phyloP scores from a whole-genome alignment of 2,888 invertebrate genomes.

The Cactoblastis cactorum region DNA sequence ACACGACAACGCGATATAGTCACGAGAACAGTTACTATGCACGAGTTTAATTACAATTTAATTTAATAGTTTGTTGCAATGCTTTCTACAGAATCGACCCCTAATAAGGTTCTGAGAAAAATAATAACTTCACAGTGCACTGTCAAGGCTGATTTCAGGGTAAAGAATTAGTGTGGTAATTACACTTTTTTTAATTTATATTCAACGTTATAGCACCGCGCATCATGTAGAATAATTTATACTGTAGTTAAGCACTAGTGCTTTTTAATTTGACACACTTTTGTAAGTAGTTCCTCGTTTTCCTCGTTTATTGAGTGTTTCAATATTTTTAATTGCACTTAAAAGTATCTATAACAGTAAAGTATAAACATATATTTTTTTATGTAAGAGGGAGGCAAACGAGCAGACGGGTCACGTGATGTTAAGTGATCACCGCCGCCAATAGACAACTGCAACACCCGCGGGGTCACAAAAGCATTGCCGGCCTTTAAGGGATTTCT shows the following conservation, averaged over 20 bases:
- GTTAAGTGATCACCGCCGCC: too few species aligned
- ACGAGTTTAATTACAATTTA: slow-evolving; percentile 43
- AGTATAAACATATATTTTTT: too few species aligned
- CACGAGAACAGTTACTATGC: slow-evolving; percentile 38
- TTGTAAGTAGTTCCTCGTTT: background rate
- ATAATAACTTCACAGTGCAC: slow-evolving; percentile 28
- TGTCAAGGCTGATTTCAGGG: slow-evolving; percentile 42
- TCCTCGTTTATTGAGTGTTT: too few species aligned
- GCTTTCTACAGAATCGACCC: slow-evolving; percentile 43
- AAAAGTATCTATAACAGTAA: too few species aligned
- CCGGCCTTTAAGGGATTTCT: too few species aligned
- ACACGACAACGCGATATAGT: slow-evolving; percentile 33
- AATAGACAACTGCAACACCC: too few species aligned
- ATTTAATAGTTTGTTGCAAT: slow-evolving; percentile 29
- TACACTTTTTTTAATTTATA: background rate
- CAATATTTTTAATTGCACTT: too few species aligned
- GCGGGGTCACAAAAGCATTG: too few species aligned
- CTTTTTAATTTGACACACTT: background rate
- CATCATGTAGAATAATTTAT: background rate
- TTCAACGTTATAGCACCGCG: slow-evolving; percentile 1
- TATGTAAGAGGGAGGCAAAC: too few species aligned
- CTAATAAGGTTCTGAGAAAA: slow-evolving; percentile 39
- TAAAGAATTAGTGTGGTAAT: slow-evolving; percentile 9
- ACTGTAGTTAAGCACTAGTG: background rate
- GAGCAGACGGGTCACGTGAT: too few species aligned